Conservation (phyloP, 53 echinoderm and acorn worm genomes). For the Henricia sp. region DNA sequence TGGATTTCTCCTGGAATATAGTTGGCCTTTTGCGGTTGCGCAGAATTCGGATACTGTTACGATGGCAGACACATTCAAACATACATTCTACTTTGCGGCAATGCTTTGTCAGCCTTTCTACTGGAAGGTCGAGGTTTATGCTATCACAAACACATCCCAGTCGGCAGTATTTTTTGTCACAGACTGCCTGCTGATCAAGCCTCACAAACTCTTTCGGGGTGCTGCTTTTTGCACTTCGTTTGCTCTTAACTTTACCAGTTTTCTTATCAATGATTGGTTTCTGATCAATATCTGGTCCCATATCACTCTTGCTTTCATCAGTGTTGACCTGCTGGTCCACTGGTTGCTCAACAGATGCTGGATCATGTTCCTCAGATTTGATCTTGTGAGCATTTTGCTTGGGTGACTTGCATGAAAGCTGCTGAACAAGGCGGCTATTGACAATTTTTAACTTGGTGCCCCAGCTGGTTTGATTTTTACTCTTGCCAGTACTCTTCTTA, state of each 20-base stretch:
- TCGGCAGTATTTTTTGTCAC: constrained; percentile 80
- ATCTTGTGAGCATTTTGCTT: constrained; percentile 32
- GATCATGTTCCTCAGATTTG: background rate
- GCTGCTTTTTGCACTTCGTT: constrained; percentile 7
- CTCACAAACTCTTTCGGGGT: constrained; percentile 5
- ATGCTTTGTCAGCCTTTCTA: constrained; percentile 52
- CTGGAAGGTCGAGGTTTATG: constrained; percentile 38
- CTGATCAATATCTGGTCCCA: background rate
- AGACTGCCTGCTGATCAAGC: constrained; percentile 20
- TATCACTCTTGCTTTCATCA: background rate
- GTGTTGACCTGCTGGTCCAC: background rate
- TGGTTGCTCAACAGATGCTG: background rate
- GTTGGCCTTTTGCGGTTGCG: constrained; percentile 75
- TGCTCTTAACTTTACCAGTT: background rate
- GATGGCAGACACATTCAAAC: constrained; percentile 78
- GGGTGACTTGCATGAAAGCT: constrained; percentile 27
- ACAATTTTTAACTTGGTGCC: constrained; percentile 50
- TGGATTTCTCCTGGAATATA: constrained; percentile 61
- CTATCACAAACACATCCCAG: constrained; percentile 91
- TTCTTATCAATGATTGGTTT: background rate
- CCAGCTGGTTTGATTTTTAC: constrained; percentile 42
- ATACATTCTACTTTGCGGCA: constrained; percentile 87
- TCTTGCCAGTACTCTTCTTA: constrained; percentile 8
- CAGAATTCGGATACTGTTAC: constrained; percentile 59
- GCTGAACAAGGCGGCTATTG: constrained; percentile 44